These are phyloP conservation scores for Nixonia krombeini DNA, from an alignment of 1,140 invertebrate species.

Conservation along the genomic window DNA sequence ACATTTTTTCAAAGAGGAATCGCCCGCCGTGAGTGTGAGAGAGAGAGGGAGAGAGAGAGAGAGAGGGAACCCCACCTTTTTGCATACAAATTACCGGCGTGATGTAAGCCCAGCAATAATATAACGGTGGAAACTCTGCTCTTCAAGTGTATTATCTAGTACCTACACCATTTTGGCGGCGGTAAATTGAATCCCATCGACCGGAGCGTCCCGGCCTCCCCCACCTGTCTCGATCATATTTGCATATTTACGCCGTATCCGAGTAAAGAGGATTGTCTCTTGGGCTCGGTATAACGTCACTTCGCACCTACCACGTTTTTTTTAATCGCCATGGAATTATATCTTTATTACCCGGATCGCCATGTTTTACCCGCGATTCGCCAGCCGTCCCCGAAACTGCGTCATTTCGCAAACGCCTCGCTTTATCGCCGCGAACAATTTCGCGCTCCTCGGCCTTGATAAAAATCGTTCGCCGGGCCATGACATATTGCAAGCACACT, in stretches of 20 bases:
- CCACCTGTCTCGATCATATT: constrained; percentile 53
- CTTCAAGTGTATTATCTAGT: constrained; percentile 59
- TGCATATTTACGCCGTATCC: constrained; percentile 60
- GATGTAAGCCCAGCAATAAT: constrained; percentile 55
- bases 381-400: background rate
- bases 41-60: no score
- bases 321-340: constrained; percentile 14
- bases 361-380: background rate
- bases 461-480: no score
- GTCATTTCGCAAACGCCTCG: background rate
- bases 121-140: constrained; percentile 48
- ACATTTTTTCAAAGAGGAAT: no score
- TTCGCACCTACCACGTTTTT: constrained; percentile 36
- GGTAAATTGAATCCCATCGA: constrained; percentile 64
- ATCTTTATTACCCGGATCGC: background rate
- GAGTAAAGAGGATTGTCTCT: constrained; percentile 52
- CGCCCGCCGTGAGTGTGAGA: no score
- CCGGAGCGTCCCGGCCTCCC: constrained; percentile 39
- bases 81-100: constrained; percentile 52
- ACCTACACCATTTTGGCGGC: constrained; percentile 58
- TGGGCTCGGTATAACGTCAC: constrained; percentile 50
- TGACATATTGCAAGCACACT: no score
- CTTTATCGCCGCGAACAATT: no score
- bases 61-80: no score
- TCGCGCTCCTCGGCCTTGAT: no score